Percentiles rank a stretch among this genome's conserved stretches.
Evolutionary conservation across 92 coral and sea anemone species (phyloP).

Genomic region (Zoanthus sansibaricus): DNA sequence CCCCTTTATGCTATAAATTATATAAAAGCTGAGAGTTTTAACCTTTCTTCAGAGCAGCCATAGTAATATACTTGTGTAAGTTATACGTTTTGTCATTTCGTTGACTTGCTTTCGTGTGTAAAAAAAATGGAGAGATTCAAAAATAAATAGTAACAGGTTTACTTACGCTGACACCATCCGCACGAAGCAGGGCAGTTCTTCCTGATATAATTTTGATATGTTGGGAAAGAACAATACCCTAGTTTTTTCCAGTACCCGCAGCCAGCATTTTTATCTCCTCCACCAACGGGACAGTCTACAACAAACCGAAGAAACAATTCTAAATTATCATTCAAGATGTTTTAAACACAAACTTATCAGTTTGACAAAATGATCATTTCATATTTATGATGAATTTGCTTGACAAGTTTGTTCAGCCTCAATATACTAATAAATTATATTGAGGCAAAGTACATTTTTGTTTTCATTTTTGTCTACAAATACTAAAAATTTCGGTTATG

Average conservation of each 20-base stretch:
- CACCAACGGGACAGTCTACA: conserved; percentile 37
- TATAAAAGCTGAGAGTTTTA: no score
- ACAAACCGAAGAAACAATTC: neutral
- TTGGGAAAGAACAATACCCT: conserved; percentile 25
- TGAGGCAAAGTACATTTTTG: no score
- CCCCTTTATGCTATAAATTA: no score
- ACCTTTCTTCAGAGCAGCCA: no score
- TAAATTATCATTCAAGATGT: neutral
- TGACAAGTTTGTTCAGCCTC: no score
- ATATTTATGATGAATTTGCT: neutral
- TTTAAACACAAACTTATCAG: neutral
- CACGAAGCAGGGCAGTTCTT: conserved; percentile 32
- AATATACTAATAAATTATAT: no score
- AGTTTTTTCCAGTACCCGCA: conserved; percentile 37
- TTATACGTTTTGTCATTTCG: no score
- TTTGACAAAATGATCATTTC: neutral
- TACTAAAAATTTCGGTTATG: no score
- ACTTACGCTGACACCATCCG: conserved; percentile 42
- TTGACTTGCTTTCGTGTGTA: no score
- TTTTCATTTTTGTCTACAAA: no score
- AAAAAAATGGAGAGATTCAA: neutral
- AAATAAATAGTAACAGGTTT: neutral
- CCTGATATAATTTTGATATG: neutral
- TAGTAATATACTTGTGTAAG: no score
- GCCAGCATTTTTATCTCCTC: conserved; percentile 38